Evolutionary conservation across 2,888 invertebrate species (phyloP).

Genomic region (Himalopsyche tibetana): DNA sequence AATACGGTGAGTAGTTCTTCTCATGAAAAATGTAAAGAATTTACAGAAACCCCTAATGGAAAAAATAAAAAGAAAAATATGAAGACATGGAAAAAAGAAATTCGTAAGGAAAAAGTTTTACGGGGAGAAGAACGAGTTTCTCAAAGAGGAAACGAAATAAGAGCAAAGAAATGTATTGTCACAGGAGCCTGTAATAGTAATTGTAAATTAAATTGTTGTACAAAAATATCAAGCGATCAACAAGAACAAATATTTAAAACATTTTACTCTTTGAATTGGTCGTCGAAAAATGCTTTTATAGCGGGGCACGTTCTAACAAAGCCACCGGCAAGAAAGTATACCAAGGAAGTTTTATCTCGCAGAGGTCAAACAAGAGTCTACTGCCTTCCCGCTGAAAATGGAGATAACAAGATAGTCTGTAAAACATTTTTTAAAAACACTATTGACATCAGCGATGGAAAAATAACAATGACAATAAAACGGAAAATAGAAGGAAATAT

Average conservation of each 20-base stretch:
- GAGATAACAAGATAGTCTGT: conserved; percentile 25
- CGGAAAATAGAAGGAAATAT: conserved; percentile 10
- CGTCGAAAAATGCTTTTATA: conserved; percentile 45
- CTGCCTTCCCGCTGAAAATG: conserved; percentile 46
- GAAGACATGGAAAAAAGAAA: too few relatives aligned
- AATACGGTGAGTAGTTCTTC: neutral
- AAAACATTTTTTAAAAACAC: conserved; percentile 36
- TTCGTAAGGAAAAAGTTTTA: conserved; percentile 28
- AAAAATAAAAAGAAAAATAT: too few relatives aligned
- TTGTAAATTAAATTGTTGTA: conserved; percentile 2
- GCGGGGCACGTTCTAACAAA: neutral
- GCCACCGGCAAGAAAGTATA: neutral
- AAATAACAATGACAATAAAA: conserved; percentile 29
- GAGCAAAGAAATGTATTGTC: conserved; percentile 13
- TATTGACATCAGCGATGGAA: conserved; percentile 34
- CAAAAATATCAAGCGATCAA: conserved; percentile 6
- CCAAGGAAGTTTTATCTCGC: neutral
- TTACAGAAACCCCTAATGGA: too few relatives aligned
- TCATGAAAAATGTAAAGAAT: neutral
- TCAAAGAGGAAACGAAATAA: neutral
- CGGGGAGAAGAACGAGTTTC: conserved; percentile 2
- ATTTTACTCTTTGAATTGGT: conserved; percentile 48
- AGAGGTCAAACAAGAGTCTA: conserved; percentile 3
- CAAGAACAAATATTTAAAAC: neutral
- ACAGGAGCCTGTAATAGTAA: neutral